Base-by-base conservation (phyloP, 2,797 vertebrate species). In the Sparus aurata region DNA sequence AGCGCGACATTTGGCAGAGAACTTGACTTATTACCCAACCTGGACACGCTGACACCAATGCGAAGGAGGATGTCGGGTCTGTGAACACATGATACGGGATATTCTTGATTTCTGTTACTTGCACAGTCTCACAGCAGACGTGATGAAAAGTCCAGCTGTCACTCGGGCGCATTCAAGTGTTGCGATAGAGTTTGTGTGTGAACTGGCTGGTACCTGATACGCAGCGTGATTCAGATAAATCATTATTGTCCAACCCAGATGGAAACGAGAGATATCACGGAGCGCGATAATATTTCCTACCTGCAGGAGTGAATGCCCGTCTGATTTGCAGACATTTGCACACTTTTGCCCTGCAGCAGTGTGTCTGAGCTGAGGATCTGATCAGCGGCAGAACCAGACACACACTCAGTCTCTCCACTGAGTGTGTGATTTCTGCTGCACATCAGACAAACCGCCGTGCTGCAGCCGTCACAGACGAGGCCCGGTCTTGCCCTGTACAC, bases 211-310 rank as follows among this genome's bases (percentile, higher is more conserved):
- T 64, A 79, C 60, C 64, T 79, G 82, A 85, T 80, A 73, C 62
- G 34, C 60, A 22, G 57, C 61, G 62, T 77, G 47, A 74, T 50
- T 83, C 83, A 70, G 67, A 83, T 67, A 72, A 77, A 71, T 34
- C 68, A 77, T 77, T 80, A 82, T 83, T 63, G 58, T 77, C 27
- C 61, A 73, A 87, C 77, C 64, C 85, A 84, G 82, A 85, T 86
- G 82, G 69, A 63, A 75, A 41, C 10, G 1, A 25, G 34, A 63
- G 47, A 43, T 70, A 72, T 57, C 1, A 2, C 67, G 47, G 27
- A 46, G 5, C 18, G 27, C 4, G 18, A 1, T 6, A 15, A 4
- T 0, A 52, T 49, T 23, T 22, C 27, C 53, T 25, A 38, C 69
- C 46, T 20, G 0, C 65, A 27, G 45, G 13, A 27, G 41, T 41